Evolutionary conservation across 2,113 vertebrate species (phyloP).

Genomic region (Cephalopholis sonnerati): DNA sequence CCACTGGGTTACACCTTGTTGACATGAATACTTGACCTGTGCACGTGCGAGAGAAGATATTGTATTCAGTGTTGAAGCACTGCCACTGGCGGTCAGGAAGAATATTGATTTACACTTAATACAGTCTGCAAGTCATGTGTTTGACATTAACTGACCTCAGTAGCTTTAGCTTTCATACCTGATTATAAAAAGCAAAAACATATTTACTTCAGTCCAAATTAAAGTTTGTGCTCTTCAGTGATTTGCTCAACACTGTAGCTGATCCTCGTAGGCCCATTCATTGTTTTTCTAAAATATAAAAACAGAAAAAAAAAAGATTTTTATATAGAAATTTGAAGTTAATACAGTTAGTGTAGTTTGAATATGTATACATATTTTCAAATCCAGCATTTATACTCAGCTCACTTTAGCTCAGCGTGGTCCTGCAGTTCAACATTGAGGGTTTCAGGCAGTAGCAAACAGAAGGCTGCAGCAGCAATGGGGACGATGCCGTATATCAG

Average conservation of each 20-base stretch:
- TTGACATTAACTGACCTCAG: no score
- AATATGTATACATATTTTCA: neutral
- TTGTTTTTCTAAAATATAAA: conserved; percentile 6
- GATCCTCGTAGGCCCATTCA: neutral
- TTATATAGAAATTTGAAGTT: neutral
- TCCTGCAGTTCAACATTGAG: conserved; percentile 83
- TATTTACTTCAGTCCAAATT: neutral
- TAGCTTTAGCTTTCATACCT: no score
- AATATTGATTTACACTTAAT: no score
- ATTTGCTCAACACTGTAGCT: neutral
- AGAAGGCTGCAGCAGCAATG: conserved; percentile 73
- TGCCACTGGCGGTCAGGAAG: no score
- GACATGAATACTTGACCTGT: no score
- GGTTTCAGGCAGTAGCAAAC: conserved; percentile 89
- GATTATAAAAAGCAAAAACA: no score
- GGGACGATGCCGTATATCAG: conserved; percentile 84
- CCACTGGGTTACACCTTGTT: no score
- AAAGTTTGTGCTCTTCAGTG: neutral
- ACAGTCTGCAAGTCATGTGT: no score
- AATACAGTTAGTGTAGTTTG: neutral
- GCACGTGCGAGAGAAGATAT: no score
- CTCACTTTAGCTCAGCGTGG: conserved; percentile 61
- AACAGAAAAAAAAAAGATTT: neutral
- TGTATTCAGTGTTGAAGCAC: no score
- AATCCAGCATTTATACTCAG: neutral